Base-by-base conservation (phyloP, 2,797 vertebrate genomes). In the Chaenodraco wilsoni region DNA sequence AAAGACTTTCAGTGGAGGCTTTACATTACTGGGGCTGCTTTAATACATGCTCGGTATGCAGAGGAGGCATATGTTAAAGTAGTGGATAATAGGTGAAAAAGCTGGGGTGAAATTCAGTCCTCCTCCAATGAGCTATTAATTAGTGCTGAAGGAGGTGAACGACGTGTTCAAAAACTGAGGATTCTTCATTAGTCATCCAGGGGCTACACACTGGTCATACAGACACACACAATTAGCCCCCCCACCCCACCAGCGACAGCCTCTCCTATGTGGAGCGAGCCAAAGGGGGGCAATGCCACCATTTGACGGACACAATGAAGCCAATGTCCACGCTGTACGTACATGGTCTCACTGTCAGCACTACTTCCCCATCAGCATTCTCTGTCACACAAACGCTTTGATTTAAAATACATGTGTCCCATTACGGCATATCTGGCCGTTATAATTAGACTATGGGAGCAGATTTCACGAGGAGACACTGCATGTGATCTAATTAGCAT, bases 401-500 rank as follows among this genome's bases (percentile, higher is more conserved):
- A 89, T 89, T 86, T 86, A 73, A 85, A 87, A 91, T 84, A 88
- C 79, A 84, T 45, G 74, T 33, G 67, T 87, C 79, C 87, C 74
- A 89, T 87, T 85, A 88, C 78, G 78, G 75, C 85, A 73, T 91
- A 88, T 93, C 81, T 86, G 85, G 79, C 88, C 65, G 54, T 91
- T 88, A 85, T 89, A 92, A 94, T 94, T 93, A 93, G 88, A 85
- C 72, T 77, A 91, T 44, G 75, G 85, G 82, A 87, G 83, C 81
- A 88, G 90, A 91, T 91, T 92, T 90, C 77, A 89, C 50, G 84
- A 91, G 84, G 84, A 91, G 87, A 91, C 86, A 71, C 89, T 51
- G 83, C 89, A 89, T 89, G 89, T 88, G 85, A 91, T 93, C 91
- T 93, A 91, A 94, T 95, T 94, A 94, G 92, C 90, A 93, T 94